A percentile compares a stretch with the other conserved stretches of the same genome.
Conservation (phyloP, 2,888 invertebrate species). For the Platynereis dumerilii region DNA sequence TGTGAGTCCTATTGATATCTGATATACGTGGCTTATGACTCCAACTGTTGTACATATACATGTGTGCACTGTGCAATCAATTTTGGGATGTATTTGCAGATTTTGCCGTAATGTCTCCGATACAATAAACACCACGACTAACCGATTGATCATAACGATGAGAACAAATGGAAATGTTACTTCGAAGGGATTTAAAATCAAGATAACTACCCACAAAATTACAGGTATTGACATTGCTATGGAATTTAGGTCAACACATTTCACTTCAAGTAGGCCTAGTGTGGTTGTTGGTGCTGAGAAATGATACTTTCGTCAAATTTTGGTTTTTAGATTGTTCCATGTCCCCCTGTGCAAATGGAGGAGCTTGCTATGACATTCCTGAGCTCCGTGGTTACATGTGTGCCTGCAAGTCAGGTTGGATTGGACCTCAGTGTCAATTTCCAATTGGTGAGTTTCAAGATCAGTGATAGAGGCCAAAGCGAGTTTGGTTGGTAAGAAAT, state of each 20-base stretch:
- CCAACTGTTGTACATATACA: neutral
- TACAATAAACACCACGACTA: constrained; percentile 12
- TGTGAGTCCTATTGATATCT: constrained; percentile 21
- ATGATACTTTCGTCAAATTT: too few relatives aligned
- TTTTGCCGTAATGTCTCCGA: constrained; percentile 17
- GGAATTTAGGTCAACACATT: neutral
- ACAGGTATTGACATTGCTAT: constrained; percentile 7
- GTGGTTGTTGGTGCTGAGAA: too few relatives aligned
- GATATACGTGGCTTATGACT: neutral
- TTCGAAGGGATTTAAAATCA: constrained; percentile 19
- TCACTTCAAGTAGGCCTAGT: too few relatives aligned
- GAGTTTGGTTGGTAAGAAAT: too few relatives aligned
- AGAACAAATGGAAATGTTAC: neutral
- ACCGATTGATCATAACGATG: constrained; percentile 24
- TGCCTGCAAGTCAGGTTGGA: constrained; percentile 24
- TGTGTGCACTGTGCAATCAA: too few relatives aligned
- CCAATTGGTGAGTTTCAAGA: constrained; percentile 6
- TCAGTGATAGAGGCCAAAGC: too few relatives aligned
- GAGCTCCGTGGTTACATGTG: constrained; percentile 25
- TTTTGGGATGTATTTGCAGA: constrained; percentile 11
- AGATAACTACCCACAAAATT: neutral
- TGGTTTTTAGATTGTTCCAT: constrained; percentile 26
- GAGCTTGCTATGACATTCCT: constrained; percentile 26
- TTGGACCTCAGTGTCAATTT: constrained; percentile 31
- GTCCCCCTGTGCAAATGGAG: constrained; percentile 30